phyloP scores from a whole-genome alignment of 2,888 invertebrate genomes.

The Trilocha varians region DNA sequence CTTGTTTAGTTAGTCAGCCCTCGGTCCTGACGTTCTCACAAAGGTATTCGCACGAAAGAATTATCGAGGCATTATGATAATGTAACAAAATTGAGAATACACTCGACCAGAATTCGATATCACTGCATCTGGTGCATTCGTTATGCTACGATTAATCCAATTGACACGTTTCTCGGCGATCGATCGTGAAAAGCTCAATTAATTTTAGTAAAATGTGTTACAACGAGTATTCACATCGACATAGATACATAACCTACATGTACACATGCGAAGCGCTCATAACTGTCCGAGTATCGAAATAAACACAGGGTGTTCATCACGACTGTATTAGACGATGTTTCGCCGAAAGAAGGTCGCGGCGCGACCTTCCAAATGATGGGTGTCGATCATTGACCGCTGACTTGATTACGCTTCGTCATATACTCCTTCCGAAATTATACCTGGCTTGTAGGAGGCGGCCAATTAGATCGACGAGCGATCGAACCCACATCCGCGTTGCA shows the following conservation, averaged over 20 bases:
- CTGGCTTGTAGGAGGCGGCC: slow-evolving; percentile 3
- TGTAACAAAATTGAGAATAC: slow-evolving; percentile 46
- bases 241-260: slow-evolving; percentile 66
- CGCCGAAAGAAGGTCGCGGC: slow-evolving; percentile 65
- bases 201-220: slow-evolving; percentile 42
- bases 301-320: slow-evolving; percentile 51
- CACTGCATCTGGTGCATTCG: slow-evolving; percentile 30
- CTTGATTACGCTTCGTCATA: slow-evolving; percentile 36
- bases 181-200: slow-evolving; percentile 40
- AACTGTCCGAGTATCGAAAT: slow-evolving; percentile 62
- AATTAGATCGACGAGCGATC: slow-evolving; percentile 3
- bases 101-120: slow-evolving; percentile 18
- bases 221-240: slow-evolving; percentile 51
- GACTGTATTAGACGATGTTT: slow-evolving; percentile 33
- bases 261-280: slow-evolving; percentile 61
- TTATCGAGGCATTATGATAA: slow-evolving; percentile 55
- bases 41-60: slow-evolving; percentile 57
- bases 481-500: slow-evolving; percentile 25
- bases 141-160: slow-evolving; percentile 37
- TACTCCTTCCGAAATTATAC: slow-evolving; percentile 28
- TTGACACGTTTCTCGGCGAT: slow-evolving; percentile 31
- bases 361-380: slow-evolving; percentile 66
- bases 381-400: slow-evolving; percentile 58
- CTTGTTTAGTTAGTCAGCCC: slow-evolving; percentile 44
- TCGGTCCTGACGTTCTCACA: slow-evolving; percentile 51